A percentile compares a stretch with the other conserved stretches of the same genome.
phyloP scores from a whole-genome alignment of 1,140 invertebrate genomes.

The Thalassaphorura encarpata region DNA sequence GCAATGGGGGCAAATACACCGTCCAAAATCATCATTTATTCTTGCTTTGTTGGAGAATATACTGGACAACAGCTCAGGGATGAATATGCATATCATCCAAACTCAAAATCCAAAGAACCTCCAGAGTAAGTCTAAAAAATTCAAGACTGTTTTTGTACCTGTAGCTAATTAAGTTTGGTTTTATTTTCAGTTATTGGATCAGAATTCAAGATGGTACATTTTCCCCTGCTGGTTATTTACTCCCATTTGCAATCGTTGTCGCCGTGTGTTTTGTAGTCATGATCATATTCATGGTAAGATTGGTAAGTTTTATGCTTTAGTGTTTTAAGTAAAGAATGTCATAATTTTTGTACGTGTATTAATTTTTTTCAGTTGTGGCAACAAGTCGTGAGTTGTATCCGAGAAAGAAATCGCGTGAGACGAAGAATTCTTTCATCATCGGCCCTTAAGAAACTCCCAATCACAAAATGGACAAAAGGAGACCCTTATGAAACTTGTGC shows the following conservation, averaged over 20 bases:
- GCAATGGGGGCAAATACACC: slow-evolving; percentile 56
- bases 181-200: no score
- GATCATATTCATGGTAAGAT: slow-evolving; percentile 63
- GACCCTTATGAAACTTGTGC: slow-evolving; percentile 70
- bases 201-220: no score
- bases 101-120: no score
- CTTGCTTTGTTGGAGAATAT: slow-evolving; percentile 64
- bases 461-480: slow-evolving; percentile 74
- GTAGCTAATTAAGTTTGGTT: no score
- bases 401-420: slow-evolving; percentile 60
- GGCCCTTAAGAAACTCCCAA: slow-evolving; percentile 80
- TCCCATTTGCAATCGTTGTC: slow-evolving; percentile 82
- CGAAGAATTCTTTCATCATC: slow-evolving; percentile 73
- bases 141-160: no score
- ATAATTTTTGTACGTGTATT: no score
- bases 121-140: no score
- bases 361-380: no score
- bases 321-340: no score
- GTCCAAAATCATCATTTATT: slow-evolving; percentile 56
- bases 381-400: slow-evolving; percentile 40
- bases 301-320: no score
- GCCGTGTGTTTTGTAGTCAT: slow-evolving; percentile 79
- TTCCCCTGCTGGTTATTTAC: slow-evolving; percentile 70
- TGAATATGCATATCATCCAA: slow-evolving; percentile 48
- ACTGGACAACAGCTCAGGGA: slow-evolving; percentile 51